phyloP scores from a whole-genome alignment of 2,113 vertebrate genomes.

The Polypterus bichir region DNA sequence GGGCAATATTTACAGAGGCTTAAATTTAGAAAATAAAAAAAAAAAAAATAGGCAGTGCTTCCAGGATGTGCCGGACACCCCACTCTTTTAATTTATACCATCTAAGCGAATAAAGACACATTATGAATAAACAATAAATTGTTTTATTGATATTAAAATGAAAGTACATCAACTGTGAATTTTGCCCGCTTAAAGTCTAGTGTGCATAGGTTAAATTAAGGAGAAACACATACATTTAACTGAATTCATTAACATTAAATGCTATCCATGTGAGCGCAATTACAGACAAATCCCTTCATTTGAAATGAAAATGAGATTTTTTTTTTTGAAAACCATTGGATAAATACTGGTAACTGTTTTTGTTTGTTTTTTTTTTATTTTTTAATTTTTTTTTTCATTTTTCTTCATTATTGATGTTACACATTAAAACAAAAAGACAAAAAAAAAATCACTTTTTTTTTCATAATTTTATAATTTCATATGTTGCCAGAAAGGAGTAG shows the following conservation, averaged over 20 bases:
- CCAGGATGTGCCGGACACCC: no score
- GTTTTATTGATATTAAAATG: constrained; percentile 67
- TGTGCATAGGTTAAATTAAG: constrained; percentile 66
- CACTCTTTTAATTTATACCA: no score
- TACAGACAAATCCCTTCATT: constrained; percentile 45
- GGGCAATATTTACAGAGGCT: no score
- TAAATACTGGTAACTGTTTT: neutral
- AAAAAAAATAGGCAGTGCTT: no score
- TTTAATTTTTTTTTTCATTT: constrained; percentile 28
- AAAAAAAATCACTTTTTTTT: no score
- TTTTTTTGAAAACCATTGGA: constrained; percentile 36
- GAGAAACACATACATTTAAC: constrained; percentile 58
- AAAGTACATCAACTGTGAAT: constrained; percentile 70
- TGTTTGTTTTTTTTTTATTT: constrained; percentile 8
- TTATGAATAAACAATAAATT: neutral
- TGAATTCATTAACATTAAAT: constrained; percentile 39
- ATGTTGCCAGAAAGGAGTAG: no score
- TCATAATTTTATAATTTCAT: no score
- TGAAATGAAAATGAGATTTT: constrained; percentile 42
- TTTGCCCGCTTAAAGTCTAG: constrained; percentile 51
- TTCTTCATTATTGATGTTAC: neutral
- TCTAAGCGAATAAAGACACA: no score
- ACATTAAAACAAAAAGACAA: no score
- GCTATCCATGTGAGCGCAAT: constrained; percentile 29
- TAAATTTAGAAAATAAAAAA: no score